Percentiles rank a stretch among this genome's conserved stretches.
These are phyloP conservation scores for Drosophila gunungcola DNA, from an alignment of 1,140 invertebrate genomes.

Conservation along the genomic window DNA sequence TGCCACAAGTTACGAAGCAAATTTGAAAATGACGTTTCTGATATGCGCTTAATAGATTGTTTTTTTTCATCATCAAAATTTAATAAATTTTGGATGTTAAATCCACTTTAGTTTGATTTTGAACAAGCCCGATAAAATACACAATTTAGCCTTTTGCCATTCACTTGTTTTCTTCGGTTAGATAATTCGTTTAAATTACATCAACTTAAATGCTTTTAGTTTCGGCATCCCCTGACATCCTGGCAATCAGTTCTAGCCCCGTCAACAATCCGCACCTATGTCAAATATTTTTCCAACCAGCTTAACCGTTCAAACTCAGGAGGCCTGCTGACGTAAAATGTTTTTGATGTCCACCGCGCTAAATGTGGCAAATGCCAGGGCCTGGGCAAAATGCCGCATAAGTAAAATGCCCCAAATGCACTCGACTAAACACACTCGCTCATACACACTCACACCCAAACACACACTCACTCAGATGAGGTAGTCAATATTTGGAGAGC, in stretches of 20 bases:
- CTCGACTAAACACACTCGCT: conserved; percentile 66
- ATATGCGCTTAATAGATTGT: conserved; percentile 52
- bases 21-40: conserved; percentile 29
- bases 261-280: conserved; percentile 47
- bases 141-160: not conserved
- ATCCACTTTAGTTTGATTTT: not conserved
- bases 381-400: conserved; percentile 64
- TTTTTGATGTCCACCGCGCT: conserved; percentile 55
- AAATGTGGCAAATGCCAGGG: conserved; percentile 54
- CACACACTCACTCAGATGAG: conserved; percentile 15
- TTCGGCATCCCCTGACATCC: conserved; percentile 14
- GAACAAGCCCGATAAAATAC: not conserved
- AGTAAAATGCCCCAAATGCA: conserved; percentile 79
- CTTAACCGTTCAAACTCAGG: conserved; percentile 43
- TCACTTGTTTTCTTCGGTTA: not conserved
- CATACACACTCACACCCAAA: conserved; percentile 1
- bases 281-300: conserved; percentile 51
- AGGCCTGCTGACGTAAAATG: conserved; percentile 44
- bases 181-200: conserved; percentile 3
- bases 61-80: conserved; percentile 11
- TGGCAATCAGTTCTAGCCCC: conserved; percentile 22
- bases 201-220: conserved; percentile 26
- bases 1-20: conserved; percentile 23
- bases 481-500: conserved; percentile 40
- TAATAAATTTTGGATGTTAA: not conserved